Evolutionary conservation across 2,888 invertebrate genomes (phyloP), one percentile per base, ranked within the genome.

Genomic region (Mimas tiliae): DNA sequence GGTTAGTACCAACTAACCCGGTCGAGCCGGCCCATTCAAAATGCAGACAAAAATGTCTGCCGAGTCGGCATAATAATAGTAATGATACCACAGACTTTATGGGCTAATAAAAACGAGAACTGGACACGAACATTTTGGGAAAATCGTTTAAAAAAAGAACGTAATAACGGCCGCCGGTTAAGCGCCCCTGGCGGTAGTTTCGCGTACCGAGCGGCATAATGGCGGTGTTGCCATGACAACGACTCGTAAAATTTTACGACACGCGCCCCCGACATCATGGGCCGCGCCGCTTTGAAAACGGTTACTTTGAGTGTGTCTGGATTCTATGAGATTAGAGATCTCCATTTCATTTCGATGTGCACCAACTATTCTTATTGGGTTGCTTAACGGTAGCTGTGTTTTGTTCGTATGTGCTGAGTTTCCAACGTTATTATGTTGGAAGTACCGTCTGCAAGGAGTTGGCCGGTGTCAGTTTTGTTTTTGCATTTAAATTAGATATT

Each of bases 221-320:
- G 89, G 91, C 90, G 81, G 81, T 84, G 92, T 91, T 82, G 86
- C 84, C 80, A 89, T 88, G 84, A 82, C 75, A 72, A 89, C 89
- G 68, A 81, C 63, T 89, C 91, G 85, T 92, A 92, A 92, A 92
- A 91, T 91, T 92, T 91, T 91, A 92, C 84, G 84, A 79, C 86
- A 77, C 82, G 80, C 85, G 79, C 87, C 85, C 88, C 86, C 80
- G 69, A 66, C 76, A 74, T 74, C 73, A 27, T 27, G 27, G 27
- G 27, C 27, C 27, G 27, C 70, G 73, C 72, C 75, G 79, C 80
- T 80, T 86, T 83, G 79, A 83, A 83, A 84, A 83, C 78, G 76
- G 82, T 80, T 82, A 83, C 82, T 81, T 75, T 79, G 77, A 69
- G 67, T 76, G 74, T 74, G 75, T 69, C 76, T 70, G 71, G 66